phyloP scores from a whole-genome alignment of 1,140 invertebrate genomes.

The Sinella curviseta region DNA sequence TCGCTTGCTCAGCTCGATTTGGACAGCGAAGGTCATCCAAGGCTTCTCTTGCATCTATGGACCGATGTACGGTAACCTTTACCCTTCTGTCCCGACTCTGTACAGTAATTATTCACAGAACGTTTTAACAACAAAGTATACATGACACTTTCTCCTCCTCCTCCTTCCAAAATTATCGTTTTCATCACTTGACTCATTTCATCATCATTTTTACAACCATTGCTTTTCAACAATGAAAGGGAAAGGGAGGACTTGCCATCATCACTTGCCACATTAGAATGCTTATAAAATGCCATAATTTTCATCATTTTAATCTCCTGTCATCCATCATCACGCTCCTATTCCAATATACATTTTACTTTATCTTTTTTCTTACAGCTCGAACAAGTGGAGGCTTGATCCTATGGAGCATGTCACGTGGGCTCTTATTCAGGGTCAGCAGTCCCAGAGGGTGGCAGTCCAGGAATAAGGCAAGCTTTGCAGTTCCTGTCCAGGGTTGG shows the following conservation, averaged over 20 bases:
- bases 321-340: no score
- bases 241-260: no score
- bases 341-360: not conserved
- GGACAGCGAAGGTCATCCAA: slow-evolving; percentile 48
- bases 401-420: slow-evolving; percentile 47
- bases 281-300: not conserved
- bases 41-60: slow-evolving; percentile 46
- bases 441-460: slow-evolving; percentile 62
- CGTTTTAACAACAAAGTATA: not conserved
- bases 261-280: not conserved
- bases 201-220: no score
- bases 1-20: slow-evolving; percentile 46
- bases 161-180: no score
- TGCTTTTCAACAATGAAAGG: no score
- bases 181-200: no score
- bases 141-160: no score
- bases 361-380: slow-evolving; percentile 2
- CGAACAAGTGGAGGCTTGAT: slow-evolving; percentile 36
- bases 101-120: not conserved
- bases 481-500: slow-evolving; percentile 58
- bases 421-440: slow-evolving; percentile 59
- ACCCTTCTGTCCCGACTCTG: slow-evolving; percentile 45
- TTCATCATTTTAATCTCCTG: not conserved
- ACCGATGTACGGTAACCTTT: slow-evolving; percentile 46
- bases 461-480: slow-evolving; percentile 61